These are phyloP conservation scores for Zaprionus davidi DNA, from an alignment of 1,140 invertebrate species.

Conservation along the genomic window DNA sequence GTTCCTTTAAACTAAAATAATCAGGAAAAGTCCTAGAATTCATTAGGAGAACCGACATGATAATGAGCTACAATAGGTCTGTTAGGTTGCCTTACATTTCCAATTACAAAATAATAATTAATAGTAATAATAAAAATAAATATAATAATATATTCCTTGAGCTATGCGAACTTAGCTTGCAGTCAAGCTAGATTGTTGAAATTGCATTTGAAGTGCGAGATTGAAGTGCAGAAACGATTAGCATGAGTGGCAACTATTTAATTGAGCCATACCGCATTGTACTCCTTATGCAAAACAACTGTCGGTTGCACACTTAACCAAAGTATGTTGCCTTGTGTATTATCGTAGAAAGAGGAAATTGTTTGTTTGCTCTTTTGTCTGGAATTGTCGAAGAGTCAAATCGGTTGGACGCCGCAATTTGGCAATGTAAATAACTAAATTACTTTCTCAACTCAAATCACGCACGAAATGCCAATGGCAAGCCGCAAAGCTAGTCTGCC, in stretches of 20 bases:
- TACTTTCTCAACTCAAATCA: conserved; percentile 62
- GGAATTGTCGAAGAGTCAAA: background rate
- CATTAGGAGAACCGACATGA: no score
- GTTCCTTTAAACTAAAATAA: no score
- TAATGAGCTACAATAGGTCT: no score
- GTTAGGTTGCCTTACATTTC: no score
- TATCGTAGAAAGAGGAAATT: background rate
- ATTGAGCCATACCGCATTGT: background rate
- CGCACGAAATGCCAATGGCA: conserved; percentile 12
- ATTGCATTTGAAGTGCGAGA: background rate
- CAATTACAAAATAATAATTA: no score
- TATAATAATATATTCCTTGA: no score
- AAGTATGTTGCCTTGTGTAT: background rate
- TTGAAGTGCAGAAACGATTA: background rate
- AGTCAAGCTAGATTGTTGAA: background rate
- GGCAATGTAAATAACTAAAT: conserved; percentile 74
- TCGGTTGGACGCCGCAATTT: conserved; percentile 54
- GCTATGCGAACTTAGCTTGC: background rate
- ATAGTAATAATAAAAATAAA: no score
- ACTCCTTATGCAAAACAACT: background rate
- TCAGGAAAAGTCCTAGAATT: no score
- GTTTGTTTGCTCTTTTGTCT: conserved; percentile 4
- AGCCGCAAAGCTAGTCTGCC: conserved; percentile 45
- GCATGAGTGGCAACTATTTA: background rate
- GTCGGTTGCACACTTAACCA: background rate